phyloP scores from a whole-genome alignment of 2,113 vertebrate genomes.

The Empidonax alnorum region DNA sequence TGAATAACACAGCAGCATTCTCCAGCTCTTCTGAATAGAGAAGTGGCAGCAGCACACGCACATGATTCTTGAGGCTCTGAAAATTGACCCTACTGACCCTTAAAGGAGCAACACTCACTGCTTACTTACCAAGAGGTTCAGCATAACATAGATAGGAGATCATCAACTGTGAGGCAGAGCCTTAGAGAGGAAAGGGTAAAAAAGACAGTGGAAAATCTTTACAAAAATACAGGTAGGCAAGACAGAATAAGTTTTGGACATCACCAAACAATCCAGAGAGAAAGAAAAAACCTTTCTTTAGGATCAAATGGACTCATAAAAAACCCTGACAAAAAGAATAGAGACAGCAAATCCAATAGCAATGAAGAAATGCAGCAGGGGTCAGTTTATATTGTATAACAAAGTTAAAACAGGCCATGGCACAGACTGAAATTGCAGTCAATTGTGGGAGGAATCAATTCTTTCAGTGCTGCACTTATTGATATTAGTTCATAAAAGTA shows the following conservation, averaged over 20 bases:
- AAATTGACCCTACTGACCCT: neutral
- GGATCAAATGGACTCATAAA: neutral
- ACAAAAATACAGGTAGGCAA: neutral
- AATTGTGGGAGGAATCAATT: conserved; percentile 48
- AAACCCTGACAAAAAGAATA: neutral
- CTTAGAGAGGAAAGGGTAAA: neutral
- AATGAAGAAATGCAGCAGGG: conserved; percentile 12
- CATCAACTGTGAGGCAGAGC: neutral
- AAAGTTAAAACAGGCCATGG: conserved; percentile 34
- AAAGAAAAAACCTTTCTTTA: neutral
- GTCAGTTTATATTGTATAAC: conserved; percentile 61
- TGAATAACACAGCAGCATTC: neutral
- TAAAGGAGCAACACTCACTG: neutral
- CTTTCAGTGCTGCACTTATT: conserved; percentile 65
- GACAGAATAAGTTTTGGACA: neutral
- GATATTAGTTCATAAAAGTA: conserved; percentile 77
- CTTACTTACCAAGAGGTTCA: neutral
- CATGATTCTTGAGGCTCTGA: neutral
- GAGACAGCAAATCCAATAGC: conserved; percentile 53
- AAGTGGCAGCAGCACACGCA: neutral
- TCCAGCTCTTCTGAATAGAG: neutral
- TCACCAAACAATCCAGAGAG: neutral
- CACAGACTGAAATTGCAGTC: conserved; percentile 32
- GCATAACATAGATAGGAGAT: neutral
- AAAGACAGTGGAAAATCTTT: neutral